Evolutionary conservation across 2,888 invertebrate species (phyloP).

Genomic region (Watsonalla cultraria): DNA sequence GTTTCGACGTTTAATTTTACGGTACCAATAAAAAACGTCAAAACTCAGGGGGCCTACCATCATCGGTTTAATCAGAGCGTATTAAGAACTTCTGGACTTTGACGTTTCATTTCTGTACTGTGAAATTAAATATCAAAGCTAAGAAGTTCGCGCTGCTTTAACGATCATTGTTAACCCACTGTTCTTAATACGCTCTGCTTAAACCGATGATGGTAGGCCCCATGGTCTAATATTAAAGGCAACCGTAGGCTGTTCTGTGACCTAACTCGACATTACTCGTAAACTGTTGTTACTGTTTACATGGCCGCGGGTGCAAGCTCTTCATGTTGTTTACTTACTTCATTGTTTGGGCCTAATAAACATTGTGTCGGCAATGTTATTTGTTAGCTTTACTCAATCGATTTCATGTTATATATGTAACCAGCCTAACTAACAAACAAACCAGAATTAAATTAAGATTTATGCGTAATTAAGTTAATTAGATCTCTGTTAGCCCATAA

Average conservation of each 20-base stretch:
- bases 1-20: too few relatives aligned
- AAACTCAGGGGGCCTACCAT: too few relatives aligned
- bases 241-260: constrained; percentile 12
- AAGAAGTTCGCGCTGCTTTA: too few relatives aligned
- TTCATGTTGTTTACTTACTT: constrained; percentile 47
- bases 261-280: constrained; percentile 32
- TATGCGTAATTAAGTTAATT: constrained; percentile 26
- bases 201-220: too few relatives aligned
- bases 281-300: constrained; percentile 41
- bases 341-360: constrained; percentile 54
- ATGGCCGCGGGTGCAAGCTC: constrained; percentile 45
- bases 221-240: background rate
- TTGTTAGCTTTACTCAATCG: constrained; percentile 40
- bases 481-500: constrained; percentile 14
- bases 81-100: too few relatives aligned
- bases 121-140: too few relatives aligned
- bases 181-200: too few relatives aligned
- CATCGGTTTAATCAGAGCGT: too few relatives aligned
- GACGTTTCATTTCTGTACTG: too few relatives aligned
- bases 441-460: constrained; percentile 12
- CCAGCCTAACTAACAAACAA: constrained; percentile 16
- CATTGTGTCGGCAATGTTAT: constrained; percentile 39
- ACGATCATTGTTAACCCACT: too few relatives aligned
- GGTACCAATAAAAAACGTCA: too few relatives aligned
- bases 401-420: constrained; percentile 23